A percentile compares a stretch with the other conserved stretches of the same genome.
These are phyloP conservation scores for Lordiphosa mommai DNA, from an alignment of 1,140 invertebrate species.

Conservation along the genomic window DNA sequence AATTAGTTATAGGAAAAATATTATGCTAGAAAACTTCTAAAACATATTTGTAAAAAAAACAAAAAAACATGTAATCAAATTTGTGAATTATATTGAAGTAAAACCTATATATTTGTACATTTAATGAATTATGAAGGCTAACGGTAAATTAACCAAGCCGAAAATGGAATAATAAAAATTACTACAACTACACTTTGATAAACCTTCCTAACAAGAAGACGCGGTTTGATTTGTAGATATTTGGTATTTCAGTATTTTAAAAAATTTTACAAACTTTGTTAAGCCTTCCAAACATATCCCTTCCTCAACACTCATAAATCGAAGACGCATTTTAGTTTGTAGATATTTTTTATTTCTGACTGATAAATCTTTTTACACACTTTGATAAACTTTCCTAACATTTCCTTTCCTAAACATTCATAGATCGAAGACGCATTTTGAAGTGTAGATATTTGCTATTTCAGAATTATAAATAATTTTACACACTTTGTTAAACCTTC, in stretches of 20 bases:
- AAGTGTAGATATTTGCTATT: background rate
- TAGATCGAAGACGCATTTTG: background rate
- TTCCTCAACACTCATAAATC: background rate
- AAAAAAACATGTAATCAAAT: too few species aligned
- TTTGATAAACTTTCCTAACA: background rate
- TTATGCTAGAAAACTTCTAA: too few species aligned
- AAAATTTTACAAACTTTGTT: too few species aligned
- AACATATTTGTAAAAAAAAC: too few species aligned
- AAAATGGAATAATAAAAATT: background rate
- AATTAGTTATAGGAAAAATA: too few species aligned
- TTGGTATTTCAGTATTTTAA: background rate
- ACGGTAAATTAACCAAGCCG: too few species aligned
- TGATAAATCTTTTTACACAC: background rate
- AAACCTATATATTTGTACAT: too few species aligned
- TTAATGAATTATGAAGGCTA: too few species aligned
- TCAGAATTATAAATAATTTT: background rate
- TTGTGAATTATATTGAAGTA: too few species aligned
- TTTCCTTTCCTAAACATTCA: background rate
- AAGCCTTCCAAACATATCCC: background rate
- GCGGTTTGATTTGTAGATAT: background rate
- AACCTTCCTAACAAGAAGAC: background rate
- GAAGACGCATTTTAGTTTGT: background rate
- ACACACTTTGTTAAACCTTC: background rate
- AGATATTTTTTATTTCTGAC: background rate
- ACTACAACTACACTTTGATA: too few species aligned